Evolutionary conservation across 2,797 vertebrate species (phyloP).

Genomic region (Octomys mimax): DNA sequence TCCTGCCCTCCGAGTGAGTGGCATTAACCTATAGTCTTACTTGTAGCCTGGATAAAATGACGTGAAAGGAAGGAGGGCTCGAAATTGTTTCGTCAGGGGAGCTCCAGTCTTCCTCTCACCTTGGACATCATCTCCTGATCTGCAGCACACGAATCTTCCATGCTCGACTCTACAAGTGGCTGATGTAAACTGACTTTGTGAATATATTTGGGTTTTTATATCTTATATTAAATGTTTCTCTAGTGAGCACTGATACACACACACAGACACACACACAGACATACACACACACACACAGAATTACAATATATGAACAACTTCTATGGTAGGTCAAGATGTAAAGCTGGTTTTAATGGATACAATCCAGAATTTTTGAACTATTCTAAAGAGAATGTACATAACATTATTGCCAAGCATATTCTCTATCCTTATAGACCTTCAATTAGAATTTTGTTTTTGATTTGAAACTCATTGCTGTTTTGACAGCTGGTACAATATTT

Average conservation of each 20-base stretch:
- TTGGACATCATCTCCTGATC: background rate
- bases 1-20: background rate
- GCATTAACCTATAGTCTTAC: background rate
- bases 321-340: background rate
- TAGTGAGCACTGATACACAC: background rate
- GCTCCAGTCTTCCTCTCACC: background rate
- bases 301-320: background rate
- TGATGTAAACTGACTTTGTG: background rate
- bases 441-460: background rate
- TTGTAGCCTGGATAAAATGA: background rate
- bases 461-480: background rate
- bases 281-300: background rate
- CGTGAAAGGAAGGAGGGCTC: background rate
- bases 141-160: background rate
- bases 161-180: background rate
- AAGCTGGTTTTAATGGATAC: background rate
- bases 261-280: background rate
- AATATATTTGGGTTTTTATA: background rate
- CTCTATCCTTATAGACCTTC: background rate
- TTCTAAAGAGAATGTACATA: background rate
- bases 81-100: background rate
- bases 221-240: background rate
- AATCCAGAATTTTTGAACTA: no score
- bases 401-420: background rate
- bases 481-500: background rate